Conservation (phyloP, 92 coral and sea anemone genomes). For the Porites rus region DNA sequence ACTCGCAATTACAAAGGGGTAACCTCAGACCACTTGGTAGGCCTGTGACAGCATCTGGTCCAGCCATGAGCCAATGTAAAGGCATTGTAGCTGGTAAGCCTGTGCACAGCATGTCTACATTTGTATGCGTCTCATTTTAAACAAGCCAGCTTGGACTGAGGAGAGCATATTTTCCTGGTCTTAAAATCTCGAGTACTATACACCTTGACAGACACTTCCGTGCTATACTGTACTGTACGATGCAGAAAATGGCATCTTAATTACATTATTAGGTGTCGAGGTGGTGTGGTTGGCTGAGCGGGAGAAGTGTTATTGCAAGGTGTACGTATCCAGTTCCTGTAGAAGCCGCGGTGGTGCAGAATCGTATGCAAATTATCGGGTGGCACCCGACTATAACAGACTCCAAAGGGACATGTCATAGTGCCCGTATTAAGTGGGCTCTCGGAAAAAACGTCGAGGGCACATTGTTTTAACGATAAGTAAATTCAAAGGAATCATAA, state of each 20-base stretch:
- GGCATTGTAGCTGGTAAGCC: slow-evolving; percentile 78
- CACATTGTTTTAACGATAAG: too few species aligned
- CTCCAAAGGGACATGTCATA: too few species aligned
- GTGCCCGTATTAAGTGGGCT: too few species aligned
- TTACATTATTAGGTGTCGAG: too few species aligned
- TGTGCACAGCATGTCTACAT: neutral
- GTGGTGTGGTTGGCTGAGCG: neutral
- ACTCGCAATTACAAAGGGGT: slow-evolving; percentile 47
- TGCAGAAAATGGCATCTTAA: too few species aligned
- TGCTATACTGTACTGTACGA: too few species aligned
- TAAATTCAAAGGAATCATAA: too few species aligned
- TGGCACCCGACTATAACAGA: too few species aligned
- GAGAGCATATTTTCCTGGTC: neutral
- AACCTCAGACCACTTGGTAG: slow-evolving; percentile 78
- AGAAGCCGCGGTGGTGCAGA: neutral
- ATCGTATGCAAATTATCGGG: neutral
- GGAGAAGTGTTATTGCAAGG: neutral
- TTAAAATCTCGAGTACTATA: neutral
- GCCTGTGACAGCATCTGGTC: slow-evolving; percentile 86
- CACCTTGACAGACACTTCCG: neutral
- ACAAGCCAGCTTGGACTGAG: neutral
- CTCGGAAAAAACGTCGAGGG: too few species aligned
- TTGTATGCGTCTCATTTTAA: neutral
- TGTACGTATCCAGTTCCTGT: neutral
- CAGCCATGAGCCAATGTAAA: slow-evolving; percentile 73